These are phyloP conservation scores for Orthosia cruda DNA, from an alignment of 2,888 invertebrate species.

Conservation along the genomic window DNA sequence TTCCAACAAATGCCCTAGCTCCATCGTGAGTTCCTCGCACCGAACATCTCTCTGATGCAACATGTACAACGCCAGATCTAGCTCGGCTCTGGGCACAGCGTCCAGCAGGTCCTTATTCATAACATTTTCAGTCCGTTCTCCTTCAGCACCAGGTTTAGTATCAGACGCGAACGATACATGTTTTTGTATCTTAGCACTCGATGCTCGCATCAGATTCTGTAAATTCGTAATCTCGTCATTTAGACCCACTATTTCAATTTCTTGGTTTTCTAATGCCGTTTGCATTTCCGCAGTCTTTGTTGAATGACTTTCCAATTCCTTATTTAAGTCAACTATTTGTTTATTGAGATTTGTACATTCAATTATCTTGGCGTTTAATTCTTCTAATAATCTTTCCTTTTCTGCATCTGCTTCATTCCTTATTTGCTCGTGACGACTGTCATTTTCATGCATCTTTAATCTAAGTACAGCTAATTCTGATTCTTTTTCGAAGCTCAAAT, in stretches of 20 bases:
- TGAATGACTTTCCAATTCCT: constrained; percentile 90
- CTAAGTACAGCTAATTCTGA: constrained; percentile 90
- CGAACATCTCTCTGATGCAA: constrained; percentile 96
- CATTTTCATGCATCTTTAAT: constrained; percentile 90
- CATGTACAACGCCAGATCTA: constrained; percentile 96
- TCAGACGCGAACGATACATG: constrained; percentile 89
- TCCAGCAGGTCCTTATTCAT: constrained; percentile 82
- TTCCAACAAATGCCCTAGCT: constrained; percentile 95
- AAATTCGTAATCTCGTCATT: constrained; percentile 93
- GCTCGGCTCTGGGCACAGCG: constrained; percentile 92
- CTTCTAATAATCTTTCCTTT: constrained; percentile 79
- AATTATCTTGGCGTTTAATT: constrained; percentile 85
- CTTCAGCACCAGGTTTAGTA: constrained; percentile 82
- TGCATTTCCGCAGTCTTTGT: constrained; percentile 92
- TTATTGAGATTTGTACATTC: constrained; percentile 89
- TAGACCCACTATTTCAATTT: constrained; percentile 94
- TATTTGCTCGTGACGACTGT: constrained; percentile 78
- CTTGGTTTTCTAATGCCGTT: constrained; percentile 93
- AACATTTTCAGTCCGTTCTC: constrained; percentile 64
- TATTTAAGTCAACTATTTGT: constrained; percentile 90
- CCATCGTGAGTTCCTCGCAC: constrained; percentile 96
- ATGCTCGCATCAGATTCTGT: constrained; percentile 78
- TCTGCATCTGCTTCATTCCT: constrained; percentile 79
- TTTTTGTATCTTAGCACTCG: constrained; percentile 85
- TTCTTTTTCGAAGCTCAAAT: constrained; percentile 90